Evolutionary conservation across 2,113 vertebrate genomes (phyloP), one percentile per base, ranked within the genome.

Genomic region (Melanostigma gelatinosum): DNA sequence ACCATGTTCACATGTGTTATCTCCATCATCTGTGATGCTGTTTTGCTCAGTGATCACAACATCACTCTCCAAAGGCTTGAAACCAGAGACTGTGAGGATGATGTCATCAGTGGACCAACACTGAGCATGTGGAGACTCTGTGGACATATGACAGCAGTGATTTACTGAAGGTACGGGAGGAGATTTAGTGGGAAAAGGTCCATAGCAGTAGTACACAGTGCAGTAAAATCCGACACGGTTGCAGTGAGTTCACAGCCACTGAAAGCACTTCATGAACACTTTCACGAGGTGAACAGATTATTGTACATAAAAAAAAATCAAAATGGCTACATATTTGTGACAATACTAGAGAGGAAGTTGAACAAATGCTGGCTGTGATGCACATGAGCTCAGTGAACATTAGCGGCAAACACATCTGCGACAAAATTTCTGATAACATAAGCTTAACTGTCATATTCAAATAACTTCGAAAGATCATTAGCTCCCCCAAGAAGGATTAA

Each of bases 41-140:
- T 80, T 78, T 63, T 60, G 48, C 48, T 65, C 68, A 40, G 44
- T 2, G 27, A 66, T 75, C 65, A 52, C 74, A 76, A 27, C 64
- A 66, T 71, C 8, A 18, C 62, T 79, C 75, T 82, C 73, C 67
- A 6, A 80, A 69, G 75, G 63, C 62, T 27, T 34, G 69, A 86
- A 88, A 86, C 60, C 44, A 77, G 70, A 91, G 54, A 40, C 42
- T 34, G 57, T 29, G 54, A 18, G 16, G 38, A 61, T 77, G 70
- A 88, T 77, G 75, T 87, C 82, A 82, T 84, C 44, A n/a, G 57
- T 29, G 55, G 68, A 79, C 61, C 55, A 71, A 55, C 54, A 8
- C 29, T 16, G 64, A 63, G 50, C 29, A 15, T 57, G 11, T 24
- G 29, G 76, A 75, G 48, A 58, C 61, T 52, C 52, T 63, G 62